Evolutionary conservation across 2,113 vertebrate genomes (phyloP), one percentile per base, ranked within the genome.

Genomic region (Dermatemys mawii): DNA sequence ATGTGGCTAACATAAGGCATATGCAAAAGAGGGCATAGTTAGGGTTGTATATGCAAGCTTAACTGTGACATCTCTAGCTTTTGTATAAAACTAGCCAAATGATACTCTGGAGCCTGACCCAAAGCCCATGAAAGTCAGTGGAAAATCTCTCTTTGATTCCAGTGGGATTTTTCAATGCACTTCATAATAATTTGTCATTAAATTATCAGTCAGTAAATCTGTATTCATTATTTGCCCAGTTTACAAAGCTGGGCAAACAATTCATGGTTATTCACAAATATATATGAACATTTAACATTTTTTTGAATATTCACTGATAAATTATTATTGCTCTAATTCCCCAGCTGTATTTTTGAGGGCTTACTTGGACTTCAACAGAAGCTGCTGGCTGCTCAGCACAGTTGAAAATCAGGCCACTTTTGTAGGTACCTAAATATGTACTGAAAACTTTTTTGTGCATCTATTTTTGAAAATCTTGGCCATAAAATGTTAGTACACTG

Each of bases 401-500:
- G 38, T 57, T 44, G 41, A 46, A 82, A 32, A 44, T 32, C 26
- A 76, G 27, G 44, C 2, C 1, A 3, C 19, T 84, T 95, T 75
- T 76, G 75, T 35, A 35, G 4, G 24, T 48, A 85, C 8, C 14
- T 78, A 53, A 51, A 6, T 16, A 78, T 0, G 7, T 3, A 1
- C 5, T 2, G 1, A 96, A 89, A 49, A 51, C 38, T 14, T 84
- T 49, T 86, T 85, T 63, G 27, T 22, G 35, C 5, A 82, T 8
- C 2, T 60, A 29, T 79, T 89, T 70, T 38, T 90, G 22, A 87
- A 94, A 94, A 73, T 2, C 1, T 54, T 92, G 60, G n/a, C 32
- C 16, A 29, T n/a, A 11, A 8, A 35, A 86, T 21, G 75, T 48
- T 51, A 0, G 0, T 83, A 16, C 75, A 32, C 67, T 79, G 38